Evolutionary conservation across 2,888 invertebrate species (phyloP).

Genomic region (Yponomeuta cagnagella): DNA sequence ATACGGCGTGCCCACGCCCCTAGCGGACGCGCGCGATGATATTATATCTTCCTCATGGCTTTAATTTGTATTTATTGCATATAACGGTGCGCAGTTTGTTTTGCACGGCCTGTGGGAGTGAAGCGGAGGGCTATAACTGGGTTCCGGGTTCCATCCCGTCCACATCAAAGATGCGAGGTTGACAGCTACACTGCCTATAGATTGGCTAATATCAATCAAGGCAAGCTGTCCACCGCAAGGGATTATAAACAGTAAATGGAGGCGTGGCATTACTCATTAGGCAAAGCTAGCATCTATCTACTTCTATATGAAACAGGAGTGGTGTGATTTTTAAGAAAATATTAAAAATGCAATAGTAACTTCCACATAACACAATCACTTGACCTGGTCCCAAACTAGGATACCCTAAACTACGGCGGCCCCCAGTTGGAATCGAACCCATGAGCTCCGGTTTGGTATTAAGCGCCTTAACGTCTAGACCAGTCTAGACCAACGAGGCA

Average conservation of each 20-base stretch:
- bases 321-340: too few relatives aligned
- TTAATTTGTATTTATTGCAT: slow-evolving; percentile 13
- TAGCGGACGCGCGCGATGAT: slow-evolving; percentile 18
- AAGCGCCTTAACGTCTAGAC: too few relatives aligned
- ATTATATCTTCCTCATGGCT: slow-evolving; percentile 16
- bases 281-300: not conserved
- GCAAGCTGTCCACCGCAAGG: not conserved
- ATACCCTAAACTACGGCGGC: too few relatives aligned
- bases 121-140: not conserved
- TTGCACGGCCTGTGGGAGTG: not conserved
- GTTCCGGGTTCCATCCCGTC: not conserved
- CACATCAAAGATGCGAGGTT: slow-evolving; percentile 1
- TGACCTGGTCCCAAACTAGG: too few relatives aligned
- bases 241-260: not conserved
- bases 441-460: too few relatives aligned
- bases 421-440: too few relatives aligned
- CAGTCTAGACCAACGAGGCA: too few relatives aligned
- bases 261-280: not conserved
- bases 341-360: too few relatives aligned
- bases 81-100: slow-evolving; percentile 9
- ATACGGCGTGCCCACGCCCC: slow-evolving; percentile 20
- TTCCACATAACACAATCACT: too few relatives aligned
- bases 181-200: slow-evolving; percentile 1
- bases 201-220: slow-evolving; percentile 1
- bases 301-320: too few relatives aligned